Evolutionary conservation across 2,113 vertebrate genomes (phyloP), one percentile per base, ranked within the genome.

Genomic region (Tupaia chinensis): DNA sequence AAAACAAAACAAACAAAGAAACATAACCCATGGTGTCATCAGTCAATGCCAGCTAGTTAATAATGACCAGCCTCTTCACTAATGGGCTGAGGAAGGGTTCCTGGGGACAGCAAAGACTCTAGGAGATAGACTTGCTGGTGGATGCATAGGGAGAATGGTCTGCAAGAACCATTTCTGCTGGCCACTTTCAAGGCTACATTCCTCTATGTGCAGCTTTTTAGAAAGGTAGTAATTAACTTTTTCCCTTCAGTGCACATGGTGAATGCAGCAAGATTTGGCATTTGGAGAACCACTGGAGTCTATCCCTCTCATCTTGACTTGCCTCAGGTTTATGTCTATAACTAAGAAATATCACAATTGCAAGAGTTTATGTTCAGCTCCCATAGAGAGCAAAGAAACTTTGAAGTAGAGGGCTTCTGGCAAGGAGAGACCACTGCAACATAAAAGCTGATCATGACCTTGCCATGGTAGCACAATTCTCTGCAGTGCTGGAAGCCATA

Each of bases 21-120:
- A 92, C 83, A 4, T 10, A 19, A 20, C 15, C 34, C 77, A 60
- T 93, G 61, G 32, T 95, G 87, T 95, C 86, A 98, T 98, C 97
- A 97, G 97, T 98, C 98, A 99, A 97, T 98, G 98, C 96, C 98
- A 98, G 96, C 95, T 32, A 97, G 96, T 95, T 97, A 70, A 68
- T 96, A 98, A 98, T 97, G 98, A 93, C 97, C 96, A 95, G 95
- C 89, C 94, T 97, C 96, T 76, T 96, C 14, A 79, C 90, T 98
- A 97, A 96, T 96, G 98, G 98, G 93, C 98, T 12, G 91, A 96
- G 97, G 97, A 95, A 95, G 94, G 88, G 94, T 34, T 84, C 91
- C 69, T 3, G 0, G 6, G 88, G 73, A 91, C 17, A 85, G 87
- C 72, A 58, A 92, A 97, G 17, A 60, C 77, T 96, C 85, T 69